Percentiles rank a stretch among this genome's conserved stretches.
These are phyloP conservation scores for Callipepla californica DNA, from an alignment of 2,113 vertebrate species.

Conservation along the genomic window DNA sequence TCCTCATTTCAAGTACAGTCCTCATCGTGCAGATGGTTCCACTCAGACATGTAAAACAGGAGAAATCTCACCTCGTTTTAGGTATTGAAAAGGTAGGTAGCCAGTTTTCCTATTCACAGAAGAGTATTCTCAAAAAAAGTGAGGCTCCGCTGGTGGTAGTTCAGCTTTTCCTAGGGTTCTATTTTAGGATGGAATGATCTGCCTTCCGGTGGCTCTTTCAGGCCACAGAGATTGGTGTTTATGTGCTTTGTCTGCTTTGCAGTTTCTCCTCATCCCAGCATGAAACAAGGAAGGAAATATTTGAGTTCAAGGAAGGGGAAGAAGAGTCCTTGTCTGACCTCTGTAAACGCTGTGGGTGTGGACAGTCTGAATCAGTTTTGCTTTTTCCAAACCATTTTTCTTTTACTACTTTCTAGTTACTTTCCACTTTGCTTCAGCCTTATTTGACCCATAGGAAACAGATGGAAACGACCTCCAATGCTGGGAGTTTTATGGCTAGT, in stretches of 20 bases:
- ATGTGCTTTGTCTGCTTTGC: constrained; percentile 52
- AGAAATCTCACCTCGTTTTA: constrained; percentile 27
- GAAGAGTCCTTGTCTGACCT: constrained; percentile 63
- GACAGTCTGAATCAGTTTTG: constrained; percentile 38
- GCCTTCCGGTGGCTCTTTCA: constrained; percentile 38
- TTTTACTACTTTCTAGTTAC: constrained; percentile 72
- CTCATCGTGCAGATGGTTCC: background rate
- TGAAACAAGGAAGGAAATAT: constrained; percentile 58
- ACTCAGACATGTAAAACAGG: background rate
- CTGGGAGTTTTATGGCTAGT: background rate
- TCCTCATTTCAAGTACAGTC: background rate
- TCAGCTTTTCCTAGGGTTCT: constrained; percentile 40
- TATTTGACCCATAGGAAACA: constrained; percentile 47
- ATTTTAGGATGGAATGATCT: constrained; percentile 53
- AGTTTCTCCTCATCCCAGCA: constrained; percentile 13
- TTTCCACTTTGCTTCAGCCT: constrained; percentile 61
- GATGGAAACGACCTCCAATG: background rate
- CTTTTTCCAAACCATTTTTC: constrained; percentile 25
- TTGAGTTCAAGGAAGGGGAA: constrained; percentile 64
- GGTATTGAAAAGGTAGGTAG: constrained; percentile 20
- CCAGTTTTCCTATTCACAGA: background rate
- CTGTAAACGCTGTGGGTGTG: constrained; percentile 55
- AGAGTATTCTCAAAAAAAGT: background rate
- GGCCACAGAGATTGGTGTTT: constrained; percentile 40
- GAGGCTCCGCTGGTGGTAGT: constrained; percentile 25